Conservation (phyloP, 2,113 vertebrate species). For the Callopanchax toddi region DNA sequence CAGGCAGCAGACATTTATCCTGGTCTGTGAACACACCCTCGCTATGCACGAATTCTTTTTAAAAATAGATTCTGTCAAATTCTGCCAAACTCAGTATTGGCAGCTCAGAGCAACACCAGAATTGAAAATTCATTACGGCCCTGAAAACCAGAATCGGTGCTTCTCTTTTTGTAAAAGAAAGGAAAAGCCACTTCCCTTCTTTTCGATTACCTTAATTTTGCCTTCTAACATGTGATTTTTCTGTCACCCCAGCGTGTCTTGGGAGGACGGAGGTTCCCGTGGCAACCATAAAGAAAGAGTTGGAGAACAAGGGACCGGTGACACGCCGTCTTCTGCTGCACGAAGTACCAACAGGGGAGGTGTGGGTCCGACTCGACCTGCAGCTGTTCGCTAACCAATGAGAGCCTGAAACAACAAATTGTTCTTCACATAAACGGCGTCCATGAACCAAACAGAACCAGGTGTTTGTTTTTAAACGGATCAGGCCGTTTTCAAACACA, state of each 20-base stretch:
- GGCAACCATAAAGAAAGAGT: constrained; percentile 94
- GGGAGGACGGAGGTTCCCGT: constrained; percentile 95
- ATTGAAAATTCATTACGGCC: too few species aligned
- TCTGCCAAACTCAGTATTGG: too few species aligned
- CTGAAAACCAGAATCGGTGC: too few species aligned
- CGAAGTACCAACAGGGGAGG: constrained; percentile 93
- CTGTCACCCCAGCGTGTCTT: constrained; percentile 84
- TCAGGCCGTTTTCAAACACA: background rate
- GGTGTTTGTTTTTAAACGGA: constrained; percentile 31
- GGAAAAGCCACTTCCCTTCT: too few species aligned
- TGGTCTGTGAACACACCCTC: too few species aligned
- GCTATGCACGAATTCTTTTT: too few species aligned
- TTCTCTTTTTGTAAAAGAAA: too few species aligned
- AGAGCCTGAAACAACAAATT: constrained; percentile 1
- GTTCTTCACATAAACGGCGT: background rate
- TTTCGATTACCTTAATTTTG: background rate
- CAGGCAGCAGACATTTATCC: too few species aligned
- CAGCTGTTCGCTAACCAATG: constrained; percentile 90
- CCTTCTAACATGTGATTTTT: background rate
- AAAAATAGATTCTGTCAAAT: too few species aligned
- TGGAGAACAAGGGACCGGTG: constrained; percentile 89
- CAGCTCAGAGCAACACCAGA: too few species aligned
- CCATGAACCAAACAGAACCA: constrained; percentile 31
- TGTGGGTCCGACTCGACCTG: constrained; percentile 95
- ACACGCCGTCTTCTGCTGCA: constrained; percentile 90